These are phyloP conservation scores for Pachycephala philippinensis DNA, from an alignment of 2,113 vertebrate species.

Conservation along the genomic window DNA sequence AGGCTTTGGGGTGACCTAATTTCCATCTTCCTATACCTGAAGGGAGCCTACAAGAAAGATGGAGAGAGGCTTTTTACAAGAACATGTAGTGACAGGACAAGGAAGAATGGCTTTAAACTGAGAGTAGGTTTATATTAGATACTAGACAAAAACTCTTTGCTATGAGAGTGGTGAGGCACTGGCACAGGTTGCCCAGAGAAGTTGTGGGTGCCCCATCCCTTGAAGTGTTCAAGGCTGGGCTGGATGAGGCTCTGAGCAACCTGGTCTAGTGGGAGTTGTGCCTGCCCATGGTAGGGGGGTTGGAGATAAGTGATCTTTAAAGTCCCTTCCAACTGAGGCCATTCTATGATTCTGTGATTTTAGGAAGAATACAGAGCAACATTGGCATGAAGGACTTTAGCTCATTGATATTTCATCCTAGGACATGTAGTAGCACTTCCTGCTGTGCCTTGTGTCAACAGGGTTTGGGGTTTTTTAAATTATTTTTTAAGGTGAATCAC, in stretches of 20 bases:
- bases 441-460: neutral
- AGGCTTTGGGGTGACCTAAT: neutral
- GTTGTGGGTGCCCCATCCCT: too few species aligned
- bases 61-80: neutral
- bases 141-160: neutral
- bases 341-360: neutral
- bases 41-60: neutral
- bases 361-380: neutral
- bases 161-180: neutral
- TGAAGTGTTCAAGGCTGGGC: neutral
- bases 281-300: rapidly evolving
- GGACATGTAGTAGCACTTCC: neutral
- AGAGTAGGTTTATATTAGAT: neutral
- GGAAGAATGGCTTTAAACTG: neutral
- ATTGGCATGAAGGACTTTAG: neutral
- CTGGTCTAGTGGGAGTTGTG: neutral
- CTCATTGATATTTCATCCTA: neutral
- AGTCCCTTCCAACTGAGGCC: neutral
- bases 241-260: neutral
- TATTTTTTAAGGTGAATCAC: neutral
- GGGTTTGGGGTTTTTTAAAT: neutral
- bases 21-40: neutral
- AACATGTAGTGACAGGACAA: neutral
- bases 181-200: neutral
- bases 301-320: neutral